Base-by-base conservation (phyloP, 2,113 vertebrate species). In the Microtus ochrogaster region DNA sequence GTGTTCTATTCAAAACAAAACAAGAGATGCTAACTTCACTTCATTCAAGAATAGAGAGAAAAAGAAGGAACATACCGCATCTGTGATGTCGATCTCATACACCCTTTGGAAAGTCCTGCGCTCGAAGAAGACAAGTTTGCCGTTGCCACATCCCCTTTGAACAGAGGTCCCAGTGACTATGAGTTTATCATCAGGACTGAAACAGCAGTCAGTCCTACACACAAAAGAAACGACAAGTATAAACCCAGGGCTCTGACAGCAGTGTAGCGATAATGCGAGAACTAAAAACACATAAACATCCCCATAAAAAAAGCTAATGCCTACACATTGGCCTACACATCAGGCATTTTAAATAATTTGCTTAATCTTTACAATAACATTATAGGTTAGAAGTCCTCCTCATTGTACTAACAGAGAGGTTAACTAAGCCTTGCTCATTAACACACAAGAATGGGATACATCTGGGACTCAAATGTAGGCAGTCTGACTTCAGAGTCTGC, bases 151-250 rank as follows among this genome's bases (percentile, higher is more conserved):
- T 21, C 99, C 99, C 96, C 98, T 99, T 97, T 99, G 99, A 96
- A 99, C 99, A 6, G 99, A 99, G 0, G 99, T 99, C 28, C 99
- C 99, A 0, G 99, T 99, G 83, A 99, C 98, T 7, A 99, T 76
- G 85, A 99, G 99, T 96, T 99, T 99, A 98, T 99, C 99, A 73
- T 99, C 99, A 19, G 99, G 99, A 96, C 99, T 99, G 93, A 99
- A 99, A 95, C 99, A 99, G 98, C 99, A 99, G 97, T 99, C 99
- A 0, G 99, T 99, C 99, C 99, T 99, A 97, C 89, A 94, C 89
- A 97, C 79, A 87, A 92, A 92, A 79, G 49, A 74, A 22, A 21
- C 55, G 70, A 1, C 49, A 65, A 74, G 36, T 85, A 81, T 22
- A 84, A 91, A 47, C 3, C 86, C 87, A 33, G 66, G 49, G 58